These are phyloP conservation scores for Atherinosoma microstoma DNA, from an alignment of 2,797 vertebrate species.

Conservation along the genomic window DNA sequence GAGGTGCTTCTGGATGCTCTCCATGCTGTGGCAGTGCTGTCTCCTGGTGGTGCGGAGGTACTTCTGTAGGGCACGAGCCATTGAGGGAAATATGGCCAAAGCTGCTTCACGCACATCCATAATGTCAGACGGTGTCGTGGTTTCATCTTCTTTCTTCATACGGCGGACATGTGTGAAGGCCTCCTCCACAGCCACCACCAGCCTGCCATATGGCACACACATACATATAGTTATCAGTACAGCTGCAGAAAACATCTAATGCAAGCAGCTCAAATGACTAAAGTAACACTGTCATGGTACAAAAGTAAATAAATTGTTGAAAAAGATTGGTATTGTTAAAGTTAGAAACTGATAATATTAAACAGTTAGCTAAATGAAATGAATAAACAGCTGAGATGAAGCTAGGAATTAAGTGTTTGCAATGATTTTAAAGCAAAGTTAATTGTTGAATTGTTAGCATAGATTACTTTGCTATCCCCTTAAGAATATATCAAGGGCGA, in stretches of 20 bases:
- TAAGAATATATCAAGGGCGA: no score
- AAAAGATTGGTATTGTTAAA: neutral
- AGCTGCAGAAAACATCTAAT: neutral
- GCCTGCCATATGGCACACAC: slow-evolving; percentile 72
- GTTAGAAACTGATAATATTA: neutral
- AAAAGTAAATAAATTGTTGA: neutral
- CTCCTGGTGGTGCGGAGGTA: slow-evolving; percentile 96
- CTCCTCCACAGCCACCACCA: slow-evolving; percentile 96
- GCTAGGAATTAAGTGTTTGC: neutral
- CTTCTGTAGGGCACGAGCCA: slow-evolving; percentile 96
- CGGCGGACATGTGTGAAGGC: slow-evolving; percentile 95
- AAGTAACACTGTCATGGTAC: neutral
- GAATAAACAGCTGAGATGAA: neutral
- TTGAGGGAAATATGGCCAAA: slow-evolving; percentile 95
- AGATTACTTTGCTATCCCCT: no score
- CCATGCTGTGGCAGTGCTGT: slow-evolving; percentile 98
- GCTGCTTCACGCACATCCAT: slow-evolving; percentile 96
- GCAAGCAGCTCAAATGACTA: neutral
- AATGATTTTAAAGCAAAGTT: neutral
- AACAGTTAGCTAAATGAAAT: neutral
- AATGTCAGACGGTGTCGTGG: slow-evolving; percentile 89
- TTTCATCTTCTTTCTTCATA: slow-evolving; percentile 91
- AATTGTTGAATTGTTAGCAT: neutral
- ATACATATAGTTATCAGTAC: neutral
- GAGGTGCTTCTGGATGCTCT: slow-evolving; percentile 96